Conservation (phyloP, 2,797 vertebrate genomes). For the Microtus agrestis region DNA sequence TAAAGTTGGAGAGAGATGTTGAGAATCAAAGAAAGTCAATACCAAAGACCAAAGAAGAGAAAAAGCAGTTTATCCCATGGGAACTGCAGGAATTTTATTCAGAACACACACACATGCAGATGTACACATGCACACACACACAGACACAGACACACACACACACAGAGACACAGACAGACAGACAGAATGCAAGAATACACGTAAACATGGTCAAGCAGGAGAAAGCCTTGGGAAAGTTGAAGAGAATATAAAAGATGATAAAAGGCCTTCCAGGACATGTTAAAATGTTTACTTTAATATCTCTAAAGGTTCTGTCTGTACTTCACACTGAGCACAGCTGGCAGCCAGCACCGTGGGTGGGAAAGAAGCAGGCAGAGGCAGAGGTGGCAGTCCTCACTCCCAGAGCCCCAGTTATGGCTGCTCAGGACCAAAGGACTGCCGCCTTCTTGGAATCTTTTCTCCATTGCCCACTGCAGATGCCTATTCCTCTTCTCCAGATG, state of each 20-base stretch:
- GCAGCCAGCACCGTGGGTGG: background rate
- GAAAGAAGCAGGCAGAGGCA: background rate
- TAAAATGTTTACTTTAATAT: background rate
- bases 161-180: background rate
- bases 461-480: background rate
- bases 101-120: background rate
- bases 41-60: slow-evolving; percentile 6
- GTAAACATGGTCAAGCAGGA: background rate
- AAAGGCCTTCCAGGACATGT: background rate
- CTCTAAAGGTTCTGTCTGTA: background rate
- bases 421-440: background rate
- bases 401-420: background rate
- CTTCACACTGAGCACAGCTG: background rate
- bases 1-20: background rate
- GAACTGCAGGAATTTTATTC: background rate
- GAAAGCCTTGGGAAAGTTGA: background rate
- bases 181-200: background rate
- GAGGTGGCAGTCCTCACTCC: background rate
- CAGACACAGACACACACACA: background rate
- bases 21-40: background rate
- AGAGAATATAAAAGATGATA: background rate
- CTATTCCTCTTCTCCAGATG: background rate
- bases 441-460: background rate
- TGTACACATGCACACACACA: background rate
- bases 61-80: slow-evolving; percentile 4